Evolutionary conservation across 2,113 vertebrate genomes (phyloP).

Genomic region (Heptranchias perlo): DNA sequence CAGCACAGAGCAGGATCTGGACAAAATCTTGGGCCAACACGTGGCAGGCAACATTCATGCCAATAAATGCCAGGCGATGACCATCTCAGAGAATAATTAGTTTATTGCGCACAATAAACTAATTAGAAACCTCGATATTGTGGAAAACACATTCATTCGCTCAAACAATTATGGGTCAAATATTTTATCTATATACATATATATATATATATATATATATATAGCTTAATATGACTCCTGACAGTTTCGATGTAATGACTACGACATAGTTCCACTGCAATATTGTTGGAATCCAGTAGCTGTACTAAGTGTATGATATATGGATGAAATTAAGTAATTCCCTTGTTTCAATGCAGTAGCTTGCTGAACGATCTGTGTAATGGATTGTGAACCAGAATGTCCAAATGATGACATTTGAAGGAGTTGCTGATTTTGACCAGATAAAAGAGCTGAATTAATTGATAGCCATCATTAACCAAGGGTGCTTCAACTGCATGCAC

Average conservation of each 20-base stretch:
- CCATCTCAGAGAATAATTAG: not conserved
- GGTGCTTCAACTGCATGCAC: too few species aligned
- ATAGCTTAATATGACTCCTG: not conserved
- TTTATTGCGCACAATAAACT: not conserved
- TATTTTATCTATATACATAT: not conserved
- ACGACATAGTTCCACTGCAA: not conserved
- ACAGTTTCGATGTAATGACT: not conserved
- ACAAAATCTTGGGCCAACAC: not conserved
- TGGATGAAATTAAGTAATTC: not conserved
- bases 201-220: not conserved
- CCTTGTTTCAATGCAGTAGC: not conserved
- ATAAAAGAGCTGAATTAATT: not conserved
- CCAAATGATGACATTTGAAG: not conserved
- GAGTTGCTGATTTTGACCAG: not conserved
- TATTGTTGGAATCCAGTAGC: not conserved
- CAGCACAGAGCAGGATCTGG: not conserved
- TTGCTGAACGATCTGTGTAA: not conserved
- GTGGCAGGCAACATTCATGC: not conserved
- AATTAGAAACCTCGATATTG: not conserved
- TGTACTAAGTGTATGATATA: not conserved
- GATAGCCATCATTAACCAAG: not conserved
- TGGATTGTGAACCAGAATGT: not conserved
- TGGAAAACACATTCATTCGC: not conserved
- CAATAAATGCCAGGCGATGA: not conserved
- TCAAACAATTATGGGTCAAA: not conserved